These are phyloP conservation scores for Thymallus thymallus DNA, from an alignment of 2,113 vertebrate species.

Conservation along the genomic window DNA sequence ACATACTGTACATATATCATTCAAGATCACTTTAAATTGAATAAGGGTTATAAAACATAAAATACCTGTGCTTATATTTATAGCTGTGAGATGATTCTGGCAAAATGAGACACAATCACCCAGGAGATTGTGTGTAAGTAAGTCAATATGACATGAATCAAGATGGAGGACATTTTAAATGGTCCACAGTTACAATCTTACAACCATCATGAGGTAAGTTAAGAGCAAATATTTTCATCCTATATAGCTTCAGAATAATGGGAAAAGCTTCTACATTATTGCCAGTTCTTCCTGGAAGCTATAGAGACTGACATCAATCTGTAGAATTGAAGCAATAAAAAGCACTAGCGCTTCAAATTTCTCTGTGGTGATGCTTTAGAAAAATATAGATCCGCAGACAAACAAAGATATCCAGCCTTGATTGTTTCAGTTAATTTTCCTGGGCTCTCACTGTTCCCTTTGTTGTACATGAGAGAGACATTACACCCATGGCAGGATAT, in stretches of 20 bases:
- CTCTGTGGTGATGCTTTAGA: conserved; percentile 56
- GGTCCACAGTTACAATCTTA: conserved; percentile 61
- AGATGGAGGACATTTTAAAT: conserved; percentile 65
- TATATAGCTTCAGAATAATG: conserved; percentile 62
- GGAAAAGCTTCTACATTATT: conserved; percentile 70
- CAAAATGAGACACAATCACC: conserved; percentile 39
- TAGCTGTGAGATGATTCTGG: conserved; percentile 42
- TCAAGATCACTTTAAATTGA: conserved; percentile 35
- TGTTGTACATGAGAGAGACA: conserved; percentile 80
- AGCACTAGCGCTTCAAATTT: conserved; percentile 70
- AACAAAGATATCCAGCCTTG: conserved; percentile 70
- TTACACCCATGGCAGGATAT: conserved; percentile 75
- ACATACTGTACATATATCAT: conserved; percentile 25
- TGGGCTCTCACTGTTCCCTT: conserved; percentile 68
- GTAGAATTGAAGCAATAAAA: conserved; percentile 83
- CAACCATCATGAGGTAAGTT: conserved; percentile 62
- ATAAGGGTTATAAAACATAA: conserved; percentile 30
- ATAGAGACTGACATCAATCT: conserved; percentile 75
- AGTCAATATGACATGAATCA: conserved; percentile 67
- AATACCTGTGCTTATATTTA: conserved; percentile 52
- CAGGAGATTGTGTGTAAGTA: conserved; percentile 54
- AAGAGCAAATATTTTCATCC: conserved; percentile 69
- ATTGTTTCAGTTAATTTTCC: conserved; percentile 76
- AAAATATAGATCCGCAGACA: conserved; percentile 75
- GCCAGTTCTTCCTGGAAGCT: conserved; percentile 69